Base-by-base conservation (phyloP, 2,888 invertebrate species). In the Aricia artaxerxes region DNA sequence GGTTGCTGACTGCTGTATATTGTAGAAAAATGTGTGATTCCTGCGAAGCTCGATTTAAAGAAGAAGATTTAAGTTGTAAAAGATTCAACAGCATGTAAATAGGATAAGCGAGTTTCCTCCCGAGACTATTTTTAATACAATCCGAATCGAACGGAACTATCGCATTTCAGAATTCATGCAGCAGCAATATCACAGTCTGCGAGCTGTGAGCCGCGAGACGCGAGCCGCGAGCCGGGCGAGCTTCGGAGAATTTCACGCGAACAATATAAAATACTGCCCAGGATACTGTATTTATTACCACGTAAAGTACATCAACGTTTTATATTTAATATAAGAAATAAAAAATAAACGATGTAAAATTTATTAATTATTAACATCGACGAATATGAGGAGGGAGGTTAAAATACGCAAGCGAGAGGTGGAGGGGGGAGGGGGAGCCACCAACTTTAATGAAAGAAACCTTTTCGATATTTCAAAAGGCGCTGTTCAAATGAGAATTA, bases 401-500 rank as follows among this genome's bases (percentile, higher is more conserved):
- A 35, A 69, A 35, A 13, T 64, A 31, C 16, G 16, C 16, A 4
- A 57, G 57, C 16, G 57, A 57, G 57, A 11, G 49, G 11, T 16
- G 4, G 4, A 4, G 57, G 13, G 57, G 57, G 13, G 53, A 3
- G 11, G 53, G 4, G 13, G 57, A 57, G 57, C 57, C 4, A 16
- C 4, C 57, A 4, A 69, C 69, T 69, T 69, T 35, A 38, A 38
- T 16, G 35, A 69, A 69, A 38, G 35, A 69, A 69, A 69, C 69
- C 69, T 69, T 69, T 35, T 69, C 69, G 35, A 69, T 69, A 13
- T 69, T 69, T 24, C 3, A 69, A 69, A 69, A 69, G 13, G 69
- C 69, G 69, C 35, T 38, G 35, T 69, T 69, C 69, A 11, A 69
- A 69, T 69, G 35, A 35, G 35, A 69, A 69, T 38, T 69, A 69